Evolutionary conservation across 2,888 invertebrate species (phyloP).

Genomic region (Mesorhabditis spiculigera): DNA sequence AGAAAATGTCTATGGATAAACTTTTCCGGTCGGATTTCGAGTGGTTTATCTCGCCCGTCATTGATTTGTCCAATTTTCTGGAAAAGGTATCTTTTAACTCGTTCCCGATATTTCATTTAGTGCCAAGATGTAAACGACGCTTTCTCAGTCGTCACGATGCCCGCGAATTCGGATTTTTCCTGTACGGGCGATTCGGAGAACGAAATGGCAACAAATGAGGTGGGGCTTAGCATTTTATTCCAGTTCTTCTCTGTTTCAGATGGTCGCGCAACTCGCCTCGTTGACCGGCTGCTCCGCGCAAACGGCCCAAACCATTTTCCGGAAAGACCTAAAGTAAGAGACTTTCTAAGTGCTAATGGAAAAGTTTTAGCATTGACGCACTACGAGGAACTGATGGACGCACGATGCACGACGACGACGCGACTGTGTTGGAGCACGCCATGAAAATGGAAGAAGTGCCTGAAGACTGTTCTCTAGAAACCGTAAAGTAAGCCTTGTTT

Average conservation of each 20-base stretch:
- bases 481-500: not conserved
- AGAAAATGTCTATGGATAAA: conserved; percentile 26
- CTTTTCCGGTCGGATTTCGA: conserved; percentile 28
- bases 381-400: conserved; percentile 2
- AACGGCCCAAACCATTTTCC: not conserved
- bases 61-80: conserved; percentile 18
- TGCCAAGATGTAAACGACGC: not conserved
- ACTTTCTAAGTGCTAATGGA: not conserved
- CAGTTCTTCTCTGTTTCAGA: not conserved
- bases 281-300: not conserved
- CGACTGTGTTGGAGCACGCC: not conserved
- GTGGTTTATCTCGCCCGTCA: conserved; percentile 31
- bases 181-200: not conserved
- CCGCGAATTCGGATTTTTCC: not conserved
- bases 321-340: not conserved
- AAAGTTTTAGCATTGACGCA: not conserved
- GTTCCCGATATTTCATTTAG: not conserved
- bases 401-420: conserved; percentile 2
- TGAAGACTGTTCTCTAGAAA: not conserved
- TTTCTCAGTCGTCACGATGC: not conserved
- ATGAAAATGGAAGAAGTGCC: not conserved
- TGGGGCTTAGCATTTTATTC: not conserved
- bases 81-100: conserved; percentile 13
- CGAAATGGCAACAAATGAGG: not conserved
- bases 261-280: not conserved